Conservation (phyloP, 2,113 vertebrate genomes). For the Trogon melanurus region DNA sequence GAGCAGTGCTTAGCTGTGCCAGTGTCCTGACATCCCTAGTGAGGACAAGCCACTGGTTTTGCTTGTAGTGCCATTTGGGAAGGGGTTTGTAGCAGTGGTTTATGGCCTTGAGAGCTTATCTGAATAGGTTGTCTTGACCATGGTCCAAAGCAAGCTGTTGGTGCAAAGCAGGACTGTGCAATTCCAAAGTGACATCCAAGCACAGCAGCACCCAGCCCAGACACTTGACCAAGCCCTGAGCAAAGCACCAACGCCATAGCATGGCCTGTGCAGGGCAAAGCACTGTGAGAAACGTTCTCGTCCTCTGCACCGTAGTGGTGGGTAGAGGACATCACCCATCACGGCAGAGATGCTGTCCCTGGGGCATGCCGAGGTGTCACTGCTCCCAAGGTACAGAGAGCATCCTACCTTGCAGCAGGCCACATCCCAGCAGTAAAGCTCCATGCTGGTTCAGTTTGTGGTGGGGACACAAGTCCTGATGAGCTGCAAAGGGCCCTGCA, state of each 20-base stretch:
- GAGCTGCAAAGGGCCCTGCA: background rate
- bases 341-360: background rate
- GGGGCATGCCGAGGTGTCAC: background rate
- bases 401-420: background rate
- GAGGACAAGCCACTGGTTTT: background rate
- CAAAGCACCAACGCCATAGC: background rate
- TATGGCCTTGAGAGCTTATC: background rate
- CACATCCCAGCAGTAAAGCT: background rate
- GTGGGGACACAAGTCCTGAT: background rate
- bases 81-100: background rate
- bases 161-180: background rate
- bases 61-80: background rate
- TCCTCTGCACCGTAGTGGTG: background rate
- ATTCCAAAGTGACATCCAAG: background rate
- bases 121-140: background rate
- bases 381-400: background rate
- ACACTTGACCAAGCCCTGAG: background rate
- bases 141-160: background rate
- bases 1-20: background rate
- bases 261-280: background rate
- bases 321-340: background rate
- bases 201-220: background rate
- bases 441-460: background rate
- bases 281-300: background rate
- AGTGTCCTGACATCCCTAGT: background rate